These are phyloP conservation scores for Drosophila lini DNA, from an alignment of 1,140 invertebrate species.

Conservation along the genomic window DNA sequence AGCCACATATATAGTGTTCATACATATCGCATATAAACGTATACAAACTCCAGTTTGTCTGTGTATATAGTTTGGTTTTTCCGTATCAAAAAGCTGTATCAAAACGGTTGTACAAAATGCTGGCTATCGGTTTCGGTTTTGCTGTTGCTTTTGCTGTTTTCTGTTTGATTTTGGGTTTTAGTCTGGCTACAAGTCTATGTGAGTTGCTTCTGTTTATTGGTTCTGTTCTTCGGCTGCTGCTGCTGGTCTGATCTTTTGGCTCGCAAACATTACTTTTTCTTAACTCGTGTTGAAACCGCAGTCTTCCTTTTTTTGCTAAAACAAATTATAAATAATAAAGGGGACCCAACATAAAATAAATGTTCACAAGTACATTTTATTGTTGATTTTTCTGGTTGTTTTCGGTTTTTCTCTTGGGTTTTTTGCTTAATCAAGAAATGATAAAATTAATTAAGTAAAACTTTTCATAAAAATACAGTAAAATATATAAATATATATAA, in stretches of 20 bases:
- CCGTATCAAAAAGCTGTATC: conserved; percentile 72
- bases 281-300: conserved; percentile 64
- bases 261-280: conserved; percentile 41
- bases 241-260: conserved; percentile 43
- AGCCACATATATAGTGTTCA: conserved; percentile 32
- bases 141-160: conserved; percentile 24
- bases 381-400: conserved; percentile 49
- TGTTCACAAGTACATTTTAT: conserved; percentile 76
- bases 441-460: conserved; percentile 82
- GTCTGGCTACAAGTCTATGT: conserved; percentile 65
- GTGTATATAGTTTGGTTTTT: conserved; percentile 42
- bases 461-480: conserved; percentile 77
- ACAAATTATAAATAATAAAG: background rate
- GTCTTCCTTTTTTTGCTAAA: conserved; percentile 40
- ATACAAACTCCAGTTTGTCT: conserved; percentile 32
- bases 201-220: conserved; percentile 68
- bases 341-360: conserved; percentile 22
- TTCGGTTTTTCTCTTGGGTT: conserved; percentile 54
- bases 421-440: conserved; percentile 55
- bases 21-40: conserved; percentile 33
- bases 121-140: conserved; percentile 32
- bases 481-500: conserved; percentile 59
- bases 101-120: conserved; percentile 66
- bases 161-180: conserved; percentile 32
- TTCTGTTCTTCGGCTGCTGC: conserved; percentile 51